These are phyloP conservation scores for Squalus acanthias DNA, from an alignment of 2,797 vertebrate genomes.

Conservation along the genomic window DNA sequence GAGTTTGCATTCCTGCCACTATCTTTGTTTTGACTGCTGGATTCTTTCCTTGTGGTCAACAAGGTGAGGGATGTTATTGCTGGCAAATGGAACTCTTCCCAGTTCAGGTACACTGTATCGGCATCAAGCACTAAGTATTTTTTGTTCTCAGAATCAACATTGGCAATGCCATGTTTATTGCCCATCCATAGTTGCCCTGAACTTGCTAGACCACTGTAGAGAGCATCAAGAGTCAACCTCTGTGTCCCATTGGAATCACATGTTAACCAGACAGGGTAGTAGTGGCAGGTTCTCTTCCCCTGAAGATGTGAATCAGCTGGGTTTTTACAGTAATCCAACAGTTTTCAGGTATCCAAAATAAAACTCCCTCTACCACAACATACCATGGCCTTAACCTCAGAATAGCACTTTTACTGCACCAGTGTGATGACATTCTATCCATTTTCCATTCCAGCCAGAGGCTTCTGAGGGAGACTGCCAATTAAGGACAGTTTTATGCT, in stretches of 20 bases:
- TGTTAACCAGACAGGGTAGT: neutral
- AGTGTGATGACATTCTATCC: neutral
- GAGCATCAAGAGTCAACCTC: neutral
- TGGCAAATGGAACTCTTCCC: neutral
- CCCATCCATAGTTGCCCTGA: neutral
- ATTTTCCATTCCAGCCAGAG: neutral
- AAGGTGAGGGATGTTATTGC: neutral
- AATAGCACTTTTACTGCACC: neutral
- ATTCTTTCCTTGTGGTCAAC: neutral
- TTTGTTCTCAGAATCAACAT: neutral
- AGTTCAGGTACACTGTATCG: neutral
- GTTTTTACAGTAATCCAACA: neutral
- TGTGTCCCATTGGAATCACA: neutral
- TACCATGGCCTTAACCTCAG: neutral
- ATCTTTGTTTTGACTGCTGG: neutral
- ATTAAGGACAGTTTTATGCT: neutral
- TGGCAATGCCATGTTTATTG: neutral
- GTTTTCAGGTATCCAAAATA: neutral
- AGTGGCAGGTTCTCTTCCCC: neutral
- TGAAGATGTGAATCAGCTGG: no score
- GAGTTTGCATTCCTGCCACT: neutral
- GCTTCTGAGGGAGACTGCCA: neutral
- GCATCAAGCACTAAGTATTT: neutral
- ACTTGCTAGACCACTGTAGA: neutral
- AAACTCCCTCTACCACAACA: neutral